These are phyloP conservation scores for Lethrus apterus DNA, from an alignment of 1,140 invertebrate genomes.

Conservation along the genomic window DNA sequence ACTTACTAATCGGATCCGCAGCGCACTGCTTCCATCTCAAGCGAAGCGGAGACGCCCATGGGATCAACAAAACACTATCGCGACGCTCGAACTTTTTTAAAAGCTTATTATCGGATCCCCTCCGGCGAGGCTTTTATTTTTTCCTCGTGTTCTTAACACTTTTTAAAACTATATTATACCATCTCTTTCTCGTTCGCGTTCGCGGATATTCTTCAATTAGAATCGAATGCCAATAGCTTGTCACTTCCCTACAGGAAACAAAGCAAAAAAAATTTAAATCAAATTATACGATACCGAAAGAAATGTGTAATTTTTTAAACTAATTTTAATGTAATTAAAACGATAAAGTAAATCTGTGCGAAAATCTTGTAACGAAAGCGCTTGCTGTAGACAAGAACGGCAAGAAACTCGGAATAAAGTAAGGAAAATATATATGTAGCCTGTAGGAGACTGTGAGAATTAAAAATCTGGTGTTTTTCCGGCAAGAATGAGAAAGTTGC, in stretches of 20 bases:
- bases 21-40: slow-evolving; percentile 9
- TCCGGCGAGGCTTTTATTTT: slow-evolving; percentile 29
- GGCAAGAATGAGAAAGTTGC: slow-evolving; percentile 14
- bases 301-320: neutral
- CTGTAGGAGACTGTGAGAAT: slow-evolving; percentile 40
- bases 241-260: no score
- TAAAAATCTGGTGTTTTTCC: slow-evolving; percentile 43
- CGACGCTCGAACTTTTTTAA: slow-evolving; percentile 39
- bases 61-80: slow-evolving; percentile 38
- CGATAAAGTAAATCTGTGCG: no score
- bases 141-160: slow-evolving; percentile 36
- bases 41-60: slow-evolving; percentile 22
- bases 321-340: no score
- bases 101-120: slow-evolving; percentile 41
- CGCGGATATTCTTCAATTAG: no score
- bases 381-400: slow-evolving; percentile 1
- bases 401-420: slow-evolving; percentile 22
- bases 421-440: slow-evolving; percentile 41
- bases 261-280: no score
- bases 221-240: no score
- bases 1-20: slow-evolving; percentile 39
- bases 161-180: slow-evolving; percentile 39
- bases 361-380: no score
- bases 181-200: slow-evolving; percentile 23
- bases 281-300: no score